Conservation (phyloP, 2,113 vertebrate genomes). For the Megaptera novaeangliae region DNA sequence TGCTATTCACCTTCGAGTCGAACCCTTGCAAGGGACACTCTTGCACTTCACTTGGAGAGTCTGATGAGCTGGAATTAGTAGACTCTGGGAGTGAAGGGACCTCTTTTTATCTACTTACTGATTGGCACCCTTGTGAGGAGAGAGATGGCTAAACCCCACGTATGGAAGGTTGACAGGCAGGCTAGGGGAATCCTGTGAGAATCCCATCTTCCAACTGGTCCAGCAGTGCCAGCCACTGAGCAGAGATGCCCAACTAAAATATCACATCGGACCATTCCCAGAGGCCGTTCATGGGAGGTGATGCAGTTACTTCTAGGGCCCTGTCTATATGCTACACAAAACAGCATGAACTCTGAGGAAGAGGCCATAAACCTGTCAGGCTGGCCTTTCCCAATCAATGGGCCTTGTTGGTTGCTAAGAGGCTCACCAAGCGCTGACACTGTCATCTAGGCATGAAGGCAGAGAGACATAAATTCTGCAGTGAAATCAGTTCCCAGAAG, state of each 20-base stretch:
- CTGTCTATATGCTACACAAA: neutral
- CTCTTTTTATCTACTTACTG: neutral
- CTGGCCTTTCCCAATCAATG: neutral
- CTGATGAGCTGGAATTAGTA: neutral
- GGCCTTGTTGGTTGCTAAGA: slow-evolving; percentile 5
- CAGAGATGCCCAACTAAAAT: neutral
- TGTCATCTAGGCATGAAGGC: neutral
- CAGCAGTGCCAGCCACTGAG: neutral
- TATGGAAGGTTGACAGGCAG: neutral
- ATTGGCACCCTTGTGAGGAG: neutral
- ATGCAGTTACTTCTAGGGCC: neutral
- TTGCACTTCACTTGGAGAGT: neutral
- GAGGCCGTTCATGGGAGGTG: neutral
- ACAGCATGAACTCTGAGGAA: neutral
- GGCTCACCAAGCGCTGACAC: neutral
- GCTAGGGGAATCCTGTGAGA: neutral
- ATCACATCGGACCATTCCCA: neutral
- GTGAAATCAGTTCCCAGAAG: neutral
- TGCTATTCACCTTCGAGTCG: neutral
- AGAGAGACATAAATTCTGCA: neutral
- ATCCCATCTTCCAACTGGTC: neutral
- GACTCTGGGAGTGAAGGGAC: neutral
- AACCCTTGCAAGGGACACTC: neutral
- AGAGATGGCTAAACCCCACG: neutral
- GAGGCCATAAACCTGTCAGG: neutral